Percentiles rank a stretch among this genome's conserved stretches.
These are phyloP conservation scores for Nomada ferruginata DNA, from an alignment of 2,888 invertebrate species.

Conservation along the genomic window DNA sequence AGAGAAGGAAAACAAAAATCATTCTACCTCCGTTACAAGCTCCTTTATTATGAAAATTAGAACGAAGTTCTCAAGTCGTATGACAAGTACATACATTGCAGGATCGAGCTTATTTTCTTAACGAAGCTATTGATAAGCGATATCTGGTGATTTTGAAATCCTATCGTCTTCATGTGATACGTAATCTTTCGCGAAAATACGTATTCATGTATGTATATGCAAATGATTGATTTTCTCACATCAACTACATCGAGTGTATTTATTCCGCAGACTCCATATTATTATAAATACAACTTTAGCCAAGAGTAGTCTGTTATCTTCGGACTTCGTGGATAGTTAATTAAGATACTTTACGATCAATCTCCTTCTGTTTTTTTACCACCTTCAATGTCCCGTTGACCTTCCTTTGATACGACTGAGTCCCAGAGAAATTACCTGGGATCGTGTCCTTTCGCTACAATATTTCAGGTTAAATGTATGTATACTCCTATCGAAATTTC, in stretches of 20 bases:
- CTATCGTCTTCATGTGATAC: slow-evolving; percentile 43
- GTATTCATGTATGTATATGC: slow-evolving; percentile 16
- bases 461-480: background rate
- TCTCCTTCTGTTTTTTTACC: slow-evolving; percentile 20
- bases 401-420: slow-evolving; percentile 4
- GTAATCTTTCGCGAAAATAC: slow-evolving; percentile 39
- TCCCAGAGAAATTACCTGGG: background rate
- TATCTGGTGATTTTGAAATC: slow-evolving; percentile 47
- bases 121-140: slow-evolving; percentile 31
- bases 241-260: slow-evolving; percentile 6
- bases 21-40: background rate
- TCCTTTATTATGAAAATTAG: background rate
- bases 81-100: slow-evolving; percentile 3
- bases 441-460: background rate
- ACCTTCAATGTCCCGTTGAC: slow-evolving; percentile 22
- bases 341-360: slow-evolving; percentile 48
- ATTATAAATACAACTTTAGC: slow-evolving; percentile 32
- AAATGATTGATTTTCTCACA: slow-evolving; percentile 24
- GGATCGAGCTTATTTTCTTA: slow-evolving; percentile 34
- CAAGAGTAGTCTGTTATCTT: slow-evolving; percentile 44
- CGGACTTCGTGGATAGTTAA: slow-evolving; percentile 40
- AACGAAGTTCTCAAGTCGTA: background rate
- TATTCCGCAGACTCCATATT: slow-evolving; percentile 30
- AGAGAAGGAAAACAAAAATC: no score
- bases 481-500: background rate